Base-by-base conservation (phyloP, 2,888 invertebrate genomes). In the Eupithecia centaureata region DNA sequence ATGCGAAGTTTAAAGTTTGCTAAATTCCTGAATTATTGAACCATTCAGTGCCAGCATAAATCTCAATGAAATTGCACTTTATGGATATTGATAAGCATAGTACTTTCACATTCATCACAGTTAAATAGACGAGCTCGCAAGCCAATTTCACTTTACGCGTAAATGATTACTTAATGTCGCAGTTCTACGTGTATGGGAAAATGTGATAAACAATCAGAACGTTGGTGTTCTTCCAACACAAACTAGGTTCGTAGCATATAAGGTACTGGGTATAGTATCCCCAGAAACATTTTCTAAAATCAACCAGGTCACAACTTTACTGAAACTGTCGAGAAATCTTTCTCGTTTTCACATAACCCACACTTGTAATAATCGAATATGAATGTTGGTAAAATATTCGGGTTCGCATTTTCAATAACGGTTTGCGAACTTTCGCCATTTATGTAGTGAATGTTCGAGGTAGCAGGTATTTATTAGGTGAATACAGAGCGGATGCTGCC, bases 391-490 rank as follows among this genome's bases (percentile, higher is more conserved):
- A 83, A 86, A 85, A 85, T 86, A 87, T 86, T 84, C 75, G 79
- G 79, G 79, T 81, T 79, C 80, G 79, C 80, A 79, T 84, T 86
- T 88, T 83, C 86, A 87, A 88, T 86, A 88, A 88, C 82, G 84
- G 83, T 86, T 86, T 82, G 80, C 80, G 74, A 86, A 87, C 81
- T 87, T 86, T 85, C 83, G 79, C 83, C 82, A 83, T 80, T 80
- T 80, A 80, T 79, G 77, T 79, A 80, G 82, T 78, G 81, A 85
- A 85, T 82, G 86, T 85, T 84, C 77, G 83, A 82, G 79, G 82
- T 82, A 82, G 85, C 83, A 88, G 86, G 86, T 88, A 88, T 90
- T 90, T 91, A 91, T 91, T 89, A 85, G 86, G 87, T 86, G 88
- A 88, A 91, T 88, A 91, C 88, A 86, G 82, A 82, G 79, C 77